Evolutionary conservation across 2,797 vertebrate species (phyloP), one percentile per base, ranked within the genome.

Genomic region (Holocentrus rufus): DNA sequence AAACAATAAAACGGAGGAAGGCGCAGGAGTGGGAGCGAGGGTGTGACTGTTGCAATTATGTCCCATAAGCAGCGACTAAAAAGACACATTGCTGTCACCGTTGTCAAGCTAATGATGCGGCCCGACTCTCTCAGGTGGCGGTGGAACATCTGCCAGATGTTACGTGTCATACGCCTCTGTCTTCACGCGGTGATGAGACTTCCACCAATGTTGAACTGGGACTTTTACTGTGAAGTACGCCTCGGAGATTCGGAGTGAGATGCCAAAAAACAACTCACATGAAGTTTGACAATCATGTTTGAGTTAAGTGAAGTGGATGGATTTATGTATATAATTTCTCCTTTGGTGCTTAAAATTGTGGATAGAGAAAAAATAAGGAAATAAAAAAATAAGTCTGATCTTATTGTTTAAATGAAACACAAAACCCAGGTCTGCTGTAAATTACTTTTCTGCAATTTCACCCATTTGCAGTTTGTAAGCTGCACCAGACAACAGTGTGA

Each of bases 11-110:
- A 27, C 53, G 50, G 57, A 15, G 15, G 18, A 25, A 54, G 13
- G 56, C n/a, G 53, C n/a, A 62, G 17, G 4, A 47, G 61, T 31
- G n/a, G 20, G 6, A 0, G 39, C 47, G 23, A 5, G 17, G 44
- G 11, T 55, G 34, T 59, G 46, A 65, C 65, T 59, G 49, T 0
- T 39, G 5, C 8, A 25, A 18, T n/a, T 0, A 25, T 59, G 42
- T 68, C 27, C 69, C 42, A 68, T 68, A 44, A 47, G 60, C 34
- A 67, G 64, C 61, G 52, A 52, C 14, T 34, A n/a, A 36, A 11
- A 20, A 23, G 17, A 60, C 10, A 67, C 25, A 27, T 11, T 65
- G 52, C 22, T 57, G 31, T 58, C 31, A 22, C 20, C 44, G 14
- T 42, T 62, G 56, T 31, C 42, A 25, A 50, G 25, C 11, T 49